phyloP scores from a whole-genome alignment of 2,113 vertebrate species.

The Acrocephalus kingi region DNA sequence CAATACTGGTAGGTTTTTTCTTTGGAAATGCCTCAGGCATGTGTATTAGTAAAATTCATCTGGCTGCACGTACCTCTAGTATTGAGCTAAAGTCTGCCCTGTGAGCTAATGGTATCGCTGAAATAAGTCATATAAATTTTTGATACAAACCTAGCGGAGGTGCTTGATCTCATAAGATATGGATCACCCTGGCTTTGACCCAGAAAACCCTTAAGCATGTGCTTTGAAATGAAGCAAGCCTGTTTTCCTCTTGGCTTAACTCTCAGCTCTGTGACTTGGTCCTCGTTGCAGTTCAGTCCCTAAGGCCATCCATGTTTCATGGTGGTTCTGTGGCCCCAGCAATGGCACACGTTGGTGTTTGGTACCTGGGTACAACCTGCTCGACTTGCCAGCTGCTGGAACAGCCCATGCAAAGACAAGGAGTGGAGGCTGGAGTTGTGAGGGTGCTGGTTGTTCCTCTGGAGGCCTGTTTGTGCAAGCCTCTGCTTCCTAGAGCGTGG shows the following conservation, averaged over 20 bases:
- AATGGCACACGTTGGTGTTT: accelerated
- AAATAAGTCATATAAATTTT: not conserved
- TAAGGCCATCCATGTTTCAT: accelerated
- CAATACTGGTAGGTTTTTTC: not conserved
- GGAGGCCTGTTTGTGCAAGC: slow-evolving; percentile 43
- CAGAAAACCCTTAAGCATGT: not conserved
- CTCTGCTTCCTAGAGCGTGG: not conserved
- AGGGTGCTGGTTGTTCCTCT: not conserved
- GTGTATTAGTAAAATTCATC: not conserved
- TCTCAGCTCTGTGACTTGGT: not conserved
- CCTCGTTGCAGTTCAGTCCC: accelerated
- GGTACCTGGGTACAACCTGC: not conserved
- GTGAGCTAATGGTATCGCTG: not conserved
- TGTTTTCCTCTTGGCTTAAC: not conserved
- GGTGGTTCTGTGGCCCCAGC: not conserved
- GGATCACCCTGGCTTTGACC: not conserved
- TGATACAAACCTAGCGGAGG: not conserved
- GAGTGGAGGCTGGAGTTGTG: not conserved
- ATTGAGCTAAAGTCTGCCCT: not conserved
- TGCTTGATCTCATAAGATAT: not conserved
- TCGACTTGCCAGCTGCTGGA: not conserved
- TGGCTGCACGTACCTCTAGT: accelerated
- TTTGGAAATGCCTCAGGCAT: not conserved
- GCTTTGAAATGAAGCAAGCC: not conserved
- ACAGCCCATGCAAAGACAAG: accelerated